Conservation (phyloP, 1,140 invertebrate species). For the Aphelenchoides fujianensis region DNA sequence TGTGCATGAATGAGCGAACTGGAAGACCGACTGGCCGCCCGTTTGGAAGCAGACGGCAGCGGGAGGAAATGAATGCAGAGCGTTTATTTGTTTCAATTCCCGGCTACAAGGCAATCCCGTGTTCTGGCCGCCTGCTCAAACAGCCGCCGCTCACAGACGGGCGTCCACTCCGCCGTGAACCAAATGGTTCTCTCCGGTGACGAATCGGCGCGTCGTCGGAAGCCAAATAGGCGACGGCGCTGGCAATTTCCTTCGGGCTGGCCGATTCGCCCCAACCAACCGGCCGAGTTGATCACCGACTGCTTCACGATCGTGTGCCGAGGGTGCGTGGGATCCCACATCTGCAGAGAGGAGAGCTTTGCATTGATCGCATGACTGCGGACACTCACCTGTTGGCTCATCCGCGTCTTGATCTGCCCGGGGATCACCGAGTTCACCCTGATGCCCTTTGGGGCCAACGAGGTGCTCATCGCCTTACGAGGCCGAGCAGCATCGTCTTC, state of each 20-base stretch:
- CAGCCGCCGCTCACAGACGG: neutral
- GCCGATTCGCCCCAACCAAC: neutral
- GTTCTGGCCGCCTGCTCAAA: neutral
- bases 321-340: slow-evolving; percentile 3
- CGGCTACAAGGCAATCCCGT: neutral
- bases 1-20: neutral
- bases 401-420: slow-evolving; percentile 6
- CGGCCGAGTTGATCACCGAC: neutral
- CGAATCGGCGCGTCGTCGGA: neutral
- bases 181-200: neutral
- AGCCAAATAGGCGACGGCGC: neutral
- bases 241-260: neutral
- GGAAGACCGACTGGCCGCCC: neutral
- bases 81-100: slow-evolving; percentile 1
- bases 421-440: neutral
- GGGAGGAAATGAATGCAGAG: neutral
- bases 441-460: neutral
- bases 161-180: neutral
- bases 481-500: neutral
- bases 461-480: neutral
- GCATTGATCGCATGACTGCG: no score
- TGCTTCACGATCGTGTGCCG: neutral
- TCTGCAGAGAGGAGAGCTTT: neutral
- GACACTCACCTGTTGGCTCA: slow-evolving; percentile 8
- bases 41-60: neutral